Conservation (phyloP, 1,140 invertebrate species). For the Catajapyx aquilonaris region DNA sequence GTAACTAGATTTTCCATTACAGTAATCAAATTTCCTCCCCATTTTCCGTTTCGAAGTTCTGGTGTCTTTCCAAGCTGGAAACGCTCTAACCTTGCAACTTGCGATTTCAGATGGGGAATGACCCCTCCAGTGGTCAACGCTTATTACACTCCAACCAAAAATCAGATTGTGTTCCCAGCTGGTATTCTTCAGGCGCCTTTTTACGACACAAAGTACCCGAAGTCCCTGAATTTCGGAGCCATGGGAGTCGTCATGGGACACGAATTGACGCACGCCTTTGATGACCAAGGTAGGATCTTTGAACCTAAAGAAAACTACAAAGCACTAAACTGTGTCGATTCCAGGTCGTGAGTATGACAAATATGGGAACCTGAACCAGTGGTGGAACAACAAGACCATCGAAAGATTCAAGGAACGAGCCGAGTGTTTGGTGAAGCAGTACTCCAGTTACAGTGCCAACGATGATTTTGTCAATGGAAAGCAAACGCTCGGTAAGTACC, state of each 20-base stretch:
- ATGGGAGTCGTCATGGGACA: slow-evolving; percentile 95
- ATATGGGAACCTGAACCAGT: slow-evolving; percentile 82
- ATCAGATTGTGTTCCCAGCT: slow-evolving; percentile 91
- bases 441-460: slow-evolving; percentile 45
- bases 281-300: slow-evolving; percentile 56
- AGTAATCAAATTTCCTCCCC: too few species aligned
- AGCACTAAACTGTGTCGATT: too few species aligned
- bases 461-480: slow-evolving; percentile 49
- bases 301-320: too few species aligned
- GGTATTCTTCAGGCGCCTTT: slow-evolving; percentile 88
- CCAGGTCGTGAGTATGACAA: slow-evolving; percentile 77
- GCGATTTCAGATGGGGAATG: slow-evolving; percentile 65
- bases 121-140: slow-evolving; percentile 92
- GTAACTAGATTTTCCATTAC: too few species aligned
- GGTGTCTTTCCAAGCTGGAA: too few species aligned
- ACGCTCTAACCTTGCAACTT: too few species aligned
- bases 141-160: slow-evolving; percentile 94
- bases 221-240: slow-evolving; percentile 81
- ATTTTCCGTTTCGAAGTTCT: too few species aligned
- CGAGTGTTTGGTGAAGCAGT: slow-evolving; percentile 82
- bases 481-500: slow-evolving; percentile 37
- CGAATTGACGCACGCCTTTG: slow-evolving; percentile 86
- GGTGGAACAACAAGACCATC: slow-evolving; percentile 94
- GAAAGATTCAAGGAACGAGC: slow-evolving; percentile 68
- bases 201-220: slow-evolving; percentile 72